Base-by-base conservation (phyloP, 35 echinoderm and acorn worm species). In the Diadema setosum region DNA sequence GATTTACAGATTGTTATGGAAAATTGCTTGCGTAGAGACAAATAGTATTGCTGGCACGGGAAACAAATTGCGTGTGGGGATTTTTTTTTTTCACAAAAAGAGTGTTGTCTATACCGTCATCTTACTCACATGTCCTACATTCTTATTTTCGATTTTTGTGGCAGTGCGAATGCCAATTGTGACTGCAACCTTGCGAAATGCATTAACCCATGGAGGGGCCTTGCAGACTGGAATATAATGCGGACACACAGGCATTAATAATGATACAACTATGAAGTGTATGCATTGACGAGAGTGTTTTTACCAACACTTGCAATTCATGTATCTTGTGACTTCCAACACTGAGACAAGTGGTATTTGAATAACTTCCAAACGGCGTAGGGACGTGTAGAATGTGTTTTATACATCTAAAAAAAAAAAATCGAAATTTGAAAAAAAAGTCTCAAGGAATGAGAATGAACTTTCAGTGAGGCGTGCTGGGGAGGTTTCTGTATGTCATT, bases 401-500 rank as follows among this genome's bases (percentile, higher is more conserved):
- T 67, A 33, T 67, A 7, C 37, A 67, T 67, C 30, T 67, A 33
- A n/a, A n/a, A n/a, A n/a, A n/a, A n/a, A n/a, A n/a, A n/a, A n/a
- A n/a, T n/a, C n/a, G n/a, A n/a, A n/a, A n/a, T n/a, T 52, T 11
- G 48, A 52, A 9, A 52, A 52, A 52, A 52, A 52, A 52, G 9
- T 52, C 9, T 9, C 9, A 9, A 52, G 48, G n/a, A 52, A 52
- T n/a, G 48, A 52, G 48, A n/a, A n/a, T 52, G n/a, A n/a, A n/a
- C n/a, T n/a, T n/a, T n/a, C n/a, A n/a, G n/a, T n/a, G n/a, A n/a
- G n/a, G n/a, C n/a, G n/a, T n/a, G n/a, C n/a, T n/a, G n/a, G n/a
- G n/a, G n/a, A n/a, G n/a, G n/a, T n/a, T n/a, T n/a, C 24, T 78
- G 73, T 78, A 78, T 78, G 73, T 78, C n/a, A 78, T 78, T 78